These are phyloP conservation scores for Pseudorasbora parva DNA, from an alignment of 2,113 vertebrate genomes.

Conservation along the genomic window DNA sequence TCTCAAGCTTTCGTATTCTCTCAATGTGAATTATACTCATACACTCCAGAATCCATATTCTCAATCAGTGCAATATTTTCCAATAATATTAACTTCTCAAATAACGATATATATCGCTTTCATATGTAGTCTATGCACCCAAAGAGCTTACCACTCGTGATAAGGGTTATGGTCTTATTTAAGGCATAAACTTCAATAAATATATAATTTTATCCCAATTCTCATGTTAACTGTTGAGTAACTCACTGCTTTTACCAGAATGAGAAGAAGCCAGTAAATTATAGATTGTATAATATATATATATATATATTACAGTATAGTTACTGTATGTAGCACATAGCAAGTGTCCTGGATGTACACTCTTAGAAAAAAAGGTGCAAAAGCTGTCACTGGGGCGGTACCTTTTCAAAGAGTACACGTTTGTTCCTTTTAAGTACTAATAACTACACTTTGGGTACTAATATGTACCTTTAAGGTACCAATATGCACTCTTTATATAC, in stretches of 20 bases:
- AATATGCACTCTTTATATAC: too few relatives aligned
- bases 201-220: background rate
- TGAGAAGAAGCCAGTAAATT: background rate
- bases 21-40: background rate
- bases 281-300: background rate
- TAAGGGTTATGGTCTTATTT: too few relatives aligned
- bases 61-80: background rate
- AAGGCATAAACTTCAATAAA: background rate
- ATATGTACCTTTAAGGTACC: too few relatives aligned
- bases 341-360: conserved; percentile 6
- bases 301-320: background rate
- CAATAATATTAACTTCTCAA: background rate
- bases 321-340: conserved; percentile 32
- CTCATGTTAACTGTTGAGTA: background rate
- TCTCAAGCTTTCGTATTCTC: background rate
- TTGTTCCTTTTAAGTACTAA: too few relatives aligned
- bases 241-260: background rate
- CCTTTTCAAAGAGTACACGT: too few relatives aligned
- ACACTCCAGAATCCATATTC: background rate
- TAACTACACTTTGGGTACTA: too few relatives aligned
- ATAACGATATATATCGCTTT: too few relatives aligned
- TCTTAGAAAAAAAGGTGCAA: too few relatives aligned
- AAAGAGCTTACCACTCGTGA: too few relatives aligned
- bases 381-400: too few relatives aligned
- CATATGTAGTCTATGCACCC: too few relatives aligned